Evolutionary conservation across 2,888 invertebrate species (phyloP).

Genomic region (Protodeltote pygarga): DNA sequence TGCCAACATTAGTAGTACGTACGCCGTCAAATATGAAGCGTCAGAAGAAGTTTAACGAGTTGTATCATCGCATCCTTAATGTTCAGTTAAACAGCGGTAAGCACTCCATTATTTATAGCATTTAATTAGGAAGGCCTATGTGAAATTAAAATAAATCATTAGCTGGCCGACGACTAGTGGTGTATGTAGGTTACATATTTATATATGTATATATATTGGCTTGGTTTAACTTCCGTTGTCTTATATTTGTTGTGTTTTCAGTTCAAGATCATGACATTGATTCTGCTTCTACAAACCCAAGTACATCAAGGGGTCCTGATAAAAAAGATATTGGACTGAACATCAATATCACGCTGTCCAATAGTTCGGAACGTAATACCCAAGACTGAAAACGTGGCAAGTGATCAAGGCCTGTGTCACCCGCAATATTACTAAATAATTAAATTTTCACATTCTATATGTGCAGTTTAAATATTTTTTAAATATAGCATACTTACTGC

Average conservation of each 20-base stretch:
- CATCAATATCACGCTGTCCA: constrained; percentile 67
- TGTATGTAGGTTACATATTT: too few relatives aligned
- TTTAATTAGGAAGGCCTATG: too few relatives aligned
- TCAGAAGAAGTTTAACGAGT: constrained; percentile 79
- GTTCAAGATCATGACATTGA: constrained; percentile 44
- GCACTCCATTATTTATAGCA: too few relatives aligned
- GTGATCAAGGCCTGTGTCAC: constrained; percentile 6
- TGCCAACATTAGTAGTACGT: constrained; percentile 78
- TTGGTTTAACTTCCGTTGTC: background rate
- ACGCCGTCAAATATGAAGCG: constrained; percentile 79
- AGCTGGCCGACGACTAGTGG: too few relatives aligned
- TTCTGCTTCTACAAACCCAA: constrained; percentile 10
- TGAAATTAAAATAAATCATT: too few relatives aligned
- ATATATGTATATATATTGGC: background rate
- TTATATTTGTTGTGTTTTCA: constrained; percentile 45
- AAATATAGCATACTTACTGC: constrained; percentile 28
- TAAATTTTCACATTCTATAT: constrained; percentile 8
- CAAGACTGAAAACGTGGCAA: constrained; percentile 1
- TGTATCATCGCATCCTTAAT: constrained; percentile 78
- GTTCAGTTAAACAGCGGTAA: constrained; percentile 68
- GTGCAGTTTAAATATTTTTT: constrained; percentile 23
- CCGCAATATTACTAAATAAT: constrained; percentile 7
- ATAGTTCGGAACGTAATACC: constrained; percentile 44
- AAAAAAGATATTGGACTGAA: constrained; percentile 74
- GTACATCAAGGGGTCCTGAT: constrained; percentile 19